Conservation (phyloP, 2,113 vertebrate species). For the Lipophrys pholis region DNA sequence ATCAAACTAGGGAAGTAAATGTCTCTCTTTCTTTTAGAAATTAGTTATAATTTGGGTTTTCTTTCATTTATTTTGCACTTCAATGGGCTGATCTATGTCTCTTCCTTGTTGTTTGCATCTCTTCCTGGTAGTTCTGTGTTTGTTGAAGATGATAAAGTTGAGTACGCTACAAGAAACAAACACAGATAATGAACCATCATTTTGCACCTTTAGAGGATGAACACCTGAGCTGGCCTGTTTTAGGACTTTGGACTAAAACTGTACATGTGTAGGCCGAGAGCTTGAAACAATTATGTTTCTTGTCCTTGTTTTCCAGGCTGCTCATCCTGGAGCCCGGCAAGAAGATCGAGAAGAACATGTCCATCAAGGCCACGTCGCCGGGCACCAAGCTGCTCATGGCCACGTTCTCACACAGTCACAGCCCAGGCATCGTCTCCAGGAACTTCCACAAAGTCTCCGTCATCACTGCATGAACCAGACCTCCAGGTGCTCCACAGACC, state of each 20-base stretch:
- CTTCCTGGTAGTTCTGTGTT: too few relatives aligned
- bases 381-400: slow-evolving; percentile 73
- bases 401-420: slow-evolving; percentile 55
- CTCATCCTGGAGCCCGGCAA: slow-evolving; percentile 35
- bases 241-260: neutral
- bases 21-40: too few relatives aligned
- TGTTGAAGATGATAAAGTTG: too few relatives aligned
- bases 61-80: too few relatives aligned
- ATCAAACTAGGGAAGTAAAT: too few relatives aligned
- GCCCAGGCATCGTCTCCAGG: slow-evolving; percentile 37
- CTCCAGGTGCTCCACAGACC: neutral
- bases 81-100: too few relatives aligned
- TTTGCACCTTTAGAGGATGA: slow-evolving; percentile 16
- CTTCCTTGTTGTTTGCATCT: too few relatives aligned
- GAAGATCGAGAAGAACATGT: slow-evolving; percentile 57
- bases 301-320: slow-evolving; percentile 36
- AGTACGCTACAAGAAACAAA: too few relatives aligned
- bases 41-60: too few relatives aligned
- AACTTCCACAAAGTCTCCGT: slow-evolving; percentile 62
- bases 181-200: neutral
- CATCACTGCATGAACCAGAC: neutral
- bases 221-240: neutral
- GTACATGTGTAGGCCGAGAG: neutral
- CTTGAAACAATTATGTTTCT: slow-evolving; percentile 3
- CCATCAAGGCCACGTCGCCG: slow-evolving; percentile 58